Conservation (phyloP, 2,888 invertebrate genomes). For the Tinea semifulvella region DNA sequence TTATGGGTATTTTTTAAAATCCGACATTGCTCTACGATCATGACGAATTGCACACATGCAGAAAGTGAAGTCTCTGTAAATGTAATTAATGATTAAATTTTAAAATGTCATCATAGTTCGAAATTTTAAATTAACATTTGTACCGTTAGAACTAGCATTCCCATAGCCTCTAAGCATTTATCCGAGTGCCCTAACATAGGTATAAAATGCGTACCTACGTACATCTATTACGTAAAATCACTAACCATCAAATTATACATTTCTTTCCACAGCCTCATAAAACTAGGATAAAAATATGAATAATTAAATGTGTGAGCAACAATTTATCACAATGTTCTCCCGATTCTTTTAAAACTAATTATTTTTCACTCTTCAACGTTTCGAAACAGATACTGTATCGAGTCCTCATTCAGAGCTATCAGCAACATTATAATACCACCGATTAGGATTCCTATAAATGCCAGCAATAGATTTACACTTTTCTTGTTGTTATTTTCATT, state of each 20-base stretch:
- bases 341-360: neutral
- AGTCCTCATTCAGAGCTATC: conserved; percentile 77
- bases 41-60: no score
- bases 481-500: conserved; percentile 61
- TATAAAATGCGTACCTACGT: no score
- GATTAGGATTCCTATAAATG: conserved; percentile 70
- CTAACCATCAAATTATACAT: conserved; percentile 1
- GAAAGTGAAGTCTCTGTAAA: no score
- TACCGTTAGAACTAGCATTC: no score
- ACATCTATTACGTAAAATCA: no score
- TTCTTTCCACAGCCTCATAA: conserved; percentile 5
- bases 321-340: conserved; percentile 9
- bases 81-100: no score
- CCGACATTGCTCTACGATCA: no score
- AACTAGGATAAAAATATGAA: conserved; percentile 2
- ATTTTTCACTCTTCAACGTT: conserved; percentile 42
- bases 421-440: conserved; percentile 78
- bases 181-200: no score
- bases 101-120: no score
- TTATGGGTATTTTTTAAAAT: no score
- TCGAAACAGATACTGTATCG: conserved; percentile 58
- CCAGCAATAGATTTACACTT: conserved; percentile 65
- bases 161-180: no score
- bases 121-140: no score
- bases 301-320: conserved; percentile 2